A percentile compares a stretch with the other conserved stretches of the same genome.
Evolutionary conservation across 2,797 vertebrate species (phyloP).

Genomic region (Pygocentrus nattereri): DNA sequence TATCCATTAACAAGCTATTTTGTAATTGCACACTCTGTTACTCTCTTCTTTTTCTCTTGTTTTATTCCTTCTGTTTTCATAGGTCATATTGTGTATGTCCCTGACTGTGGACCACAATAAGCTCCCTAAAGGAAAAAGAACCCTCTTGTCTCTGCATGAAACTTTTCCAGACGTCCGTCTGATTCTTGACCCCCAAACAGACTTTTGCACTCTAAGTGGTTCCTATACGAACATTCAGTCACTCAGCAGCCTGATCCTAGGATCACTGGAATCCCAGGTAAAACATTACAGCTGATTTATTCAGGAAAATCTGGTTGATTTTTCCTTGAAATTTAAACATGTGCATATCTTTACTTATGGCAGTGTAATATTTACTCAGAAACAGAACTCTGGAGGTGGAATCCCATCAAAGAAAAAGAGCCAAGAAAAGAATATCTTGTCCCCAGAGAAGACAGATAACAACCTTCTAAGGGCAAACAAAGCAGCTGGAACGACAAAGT

Average conservation of each 20-base stretch:
- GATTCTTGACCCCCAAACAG: constrained; percentile 56
- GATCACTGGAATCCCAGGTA: constrained; percentile 51
- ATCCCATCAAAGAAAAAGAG: neutral
- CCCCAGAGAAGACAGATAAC: neutral
- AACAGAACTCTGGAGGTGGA: neutral
- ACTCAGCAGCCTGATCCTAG: constrained; percentile 67
- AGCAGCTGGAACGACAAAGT: neutral
- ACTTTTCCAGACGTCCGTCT: constrained; percentile 56
- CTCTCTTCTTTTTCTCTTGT: neutral
- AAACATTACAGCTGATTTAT: neutral
- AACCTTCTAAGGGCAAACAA: neutral
- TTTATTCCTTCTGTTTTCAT: constrained; percentile 16
- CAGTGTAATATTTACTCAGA: neutral
- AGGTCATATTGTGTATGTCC: constrained; percentile 66
- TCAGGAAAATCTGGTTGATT: too few species aligned
- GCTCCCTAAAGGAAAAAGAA: constrained; percentile 64
- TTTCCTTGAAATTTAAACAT: neutral
- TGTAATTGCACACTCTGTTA: too few species aligned
- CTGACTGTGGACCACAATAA: constrained; percentile 67
- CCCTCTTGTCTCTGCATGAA: constrained; percentile 62
- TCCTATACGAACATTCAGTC: constrained; percentile 67
- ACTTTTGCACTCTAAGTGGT: constrained; percentile 65
- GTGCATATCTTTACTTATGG: neutral
- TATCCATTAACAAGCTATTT: neutral
- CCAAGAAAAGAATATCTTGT: neutral